Conservation (phyloP, 2,888 invertebrate genomes). For the Mythimna impura region DNA sequence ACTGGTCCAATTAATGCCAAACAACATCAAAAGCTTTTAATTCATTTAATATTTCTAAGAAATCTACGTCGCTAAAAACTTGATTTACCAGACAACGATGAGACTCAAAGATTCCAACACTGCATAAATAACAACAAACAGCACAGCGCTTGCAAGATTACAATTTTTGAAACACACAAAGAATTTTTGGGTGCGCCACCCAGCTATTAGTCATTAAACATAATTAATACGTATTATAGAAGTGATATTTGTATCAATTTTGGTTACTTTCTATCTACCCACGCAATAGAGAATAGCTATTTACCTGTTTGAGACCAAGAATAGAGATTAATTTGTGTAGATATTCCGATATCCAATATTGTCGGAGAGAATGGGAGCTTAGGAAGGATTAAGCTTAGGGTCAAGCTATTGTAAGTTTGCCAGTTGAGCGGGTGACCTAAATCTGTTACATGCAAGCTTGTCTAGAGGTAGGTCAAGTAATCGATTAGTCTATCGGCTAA, state of each 20-base stretch:
- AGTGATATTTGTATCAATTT: constrained; percentile 66
- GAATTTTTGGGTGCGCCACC: constrained; percentile 61
- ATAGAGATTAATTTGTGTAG: constrained; percentile 49
- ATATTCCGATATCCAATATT: constrained; percentile 36
- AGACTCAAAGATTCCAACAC: constrained; percentile 42
- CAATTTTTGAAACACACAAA: constrained; percentile 48
- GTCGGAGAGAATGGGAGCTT: constrained; percentile 40
- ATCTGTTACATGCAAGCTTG: constrained; percentile 40
- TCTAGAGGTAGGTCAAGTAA: constrained; percentile 48
- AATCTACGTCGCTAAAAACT: constrained; percentile 28
- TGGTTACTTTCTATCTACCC: constrained; percentile 64
- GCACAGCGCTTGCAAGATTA: constrained; percentile 37
- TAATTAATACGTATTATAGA: constrained; percentile 66
- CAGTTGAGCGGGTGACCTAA: constrained; percentile 44
- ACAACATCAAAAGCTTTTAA: neutral
- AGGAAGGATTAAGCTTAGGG: constrained; percentile 46
- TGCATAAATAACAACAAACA: constrained; percentile 47
- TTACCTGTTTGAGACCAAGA: constrained; percentile 50
- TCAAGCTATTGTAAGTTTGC: constrained; percentile 47
- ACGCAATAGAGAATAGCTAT: constrained; percentile 55
- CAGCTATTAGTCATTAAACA: constrained; percentile 56
- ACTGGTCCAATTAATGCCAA: neutral
- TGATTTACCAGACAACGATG: constrained; percentile 28
- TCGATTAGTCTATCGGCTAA: constrained; percentile 35
- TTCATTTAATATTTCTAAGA: constrained; percentile 14